Base-by-base conservation (phyloP, 2,888 invertebrate genomes). In the Epirrhoe alternata region DNA sequence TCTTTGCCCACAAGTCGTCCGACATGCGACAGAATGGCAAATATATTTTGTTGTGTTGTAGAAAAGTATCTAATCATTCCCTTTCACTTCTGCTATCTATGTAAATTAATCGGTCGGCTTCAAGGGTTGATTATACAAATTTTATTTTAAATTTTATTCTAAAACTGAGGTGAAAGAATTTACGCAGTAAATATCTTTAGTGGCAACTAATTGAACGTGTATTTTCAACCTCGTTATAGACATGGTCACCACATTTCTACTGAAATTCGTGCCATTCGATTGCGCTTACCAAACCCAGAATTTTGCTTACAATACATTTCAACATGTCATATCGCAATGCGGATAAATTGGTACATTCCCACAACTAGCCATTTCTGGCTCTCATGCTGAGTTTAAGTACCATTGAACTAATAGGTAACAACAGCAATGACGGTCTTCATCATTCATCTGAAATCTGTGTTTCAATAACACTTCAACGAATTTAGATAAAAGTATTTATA, bases 261-360 rank as follows among this genome's bases (percentile, higher is more conserved):
- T 35, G 52, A 45, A 53, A 56, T 64, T 64, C 59, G 64, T 65
- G 52, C 49, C 50, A 45, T 62, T 62, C 55, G 51, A 62, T 62
- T 55, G 62, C 54, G 52, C 52, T 54, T 35, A 8, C 59, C 54
- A 45, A 67, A 60, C 56, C 35, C 50, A 60, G 61, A 64, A 65
- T 64, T 72, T 69, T 72, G 69, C 73, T 74, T 72, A 78, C 72
- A 74, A 73, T 75, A 62, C 71, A 77, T 86, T 87, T 83, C 86
- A 74, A 79, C 80, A 86, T 72, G 70, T 79, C 73, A 78, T 81
- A 79, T 80, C 78, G 84, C 81, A 81, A 82, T 79, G 73, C 74
- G 80, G 80, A 82, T 79, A 77, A 81, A 80, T 78, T 69, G 68
- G 73, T 72, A 76, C 62, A 74, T 88, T 87, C 85, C 83, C 86